Conservation (phyloP, 2,113 vertebrate species). For the Siniperca chuatsi region DNA sequence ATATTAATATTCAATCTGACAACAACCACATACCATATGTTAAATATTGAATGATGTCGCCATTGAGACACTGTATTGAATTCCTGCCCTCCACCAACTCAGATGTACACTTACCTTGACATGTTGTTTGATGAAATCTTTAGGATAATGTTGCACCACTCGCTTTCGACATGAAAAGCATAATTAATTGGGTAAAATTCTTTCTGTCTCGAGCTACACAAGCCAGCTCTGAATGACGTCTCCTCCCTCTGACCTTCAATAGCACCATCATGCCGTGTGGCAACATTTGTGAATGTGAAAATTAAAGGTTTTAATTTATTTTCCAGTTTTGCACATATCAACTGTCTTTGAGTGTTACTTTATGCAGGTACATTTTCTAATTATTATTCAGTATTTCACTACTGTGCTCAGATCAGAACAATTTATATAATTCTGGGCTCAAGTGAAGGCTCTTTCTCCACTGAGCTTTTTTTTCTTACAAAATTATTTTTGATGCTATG, state of each 20-base stretch:
- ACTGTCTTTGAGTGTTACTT: not conserved
- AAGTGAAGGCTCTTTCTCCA: not conserved
- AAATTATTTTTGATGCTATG: not conserved
- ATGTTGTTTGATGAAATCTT: conserved; percentile 10
- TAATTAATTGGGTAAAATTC: not conserved
- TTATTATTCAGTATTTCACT: not conserved
- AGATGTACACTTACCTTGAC: not conserved
- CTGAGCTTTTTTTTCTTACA: too few relatives aligned
- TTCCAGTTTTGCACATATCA: not conserved
- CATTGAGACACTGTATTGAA: not conserved
- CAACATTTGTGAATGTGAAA: not conserved
- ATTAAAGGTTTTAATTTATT: not conserved
- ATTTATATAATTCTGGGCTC: not conserved
- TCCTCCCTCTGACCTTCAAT: not conserved
- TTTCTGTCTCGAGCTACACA: not conserved
- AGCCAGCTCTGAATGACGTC: not conserved
- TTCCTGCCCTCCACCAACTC: not conserved
- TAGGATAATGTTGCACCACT: conserved; percentile 4
- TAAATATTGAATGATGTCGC: not conserved
- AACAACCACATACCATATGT: not conserved
- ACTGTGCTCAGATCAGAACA: not conserved
- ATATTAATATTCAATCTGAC: not conserved
- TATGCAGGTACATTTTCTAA: not conserved
- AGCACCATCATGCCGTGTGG: not conserved
- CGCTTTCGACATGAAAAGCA: not conserved